These are phyloP conservation scores for Rhadina sibilatrix DNA, from an alignment of 2,113 vertebrate genomes.

Conservation along the genomic window DNA sequence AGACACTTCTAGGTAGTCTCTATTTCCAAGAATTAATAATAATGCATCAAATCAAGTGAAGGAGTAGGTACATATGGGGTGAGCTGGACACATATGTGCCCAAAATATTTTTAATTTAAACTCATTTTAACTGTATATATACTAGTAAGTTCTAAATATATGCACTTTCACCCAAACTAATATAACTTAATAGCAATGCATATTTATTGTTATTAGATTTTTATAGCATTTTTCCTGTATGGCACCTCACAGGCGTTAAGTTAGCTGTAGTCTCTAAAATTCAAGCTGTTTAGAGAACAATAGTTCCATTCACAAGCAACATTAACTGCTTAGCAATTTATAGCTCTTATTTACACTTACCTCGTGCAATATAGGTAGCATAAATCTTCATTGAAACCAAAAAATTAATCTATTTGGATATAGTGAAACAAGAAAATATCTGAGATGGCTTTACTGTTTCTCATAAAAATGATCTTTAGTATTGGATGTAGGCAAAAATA, in stretches of 20 bases:
- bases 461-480: conserved; percentile 14
- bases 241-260: conserved; percentile 47
- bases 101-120: conserved; percentile 32
- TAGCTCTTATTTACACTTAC: conserved; percentile 61
- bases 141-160: conserved; percentile 35
- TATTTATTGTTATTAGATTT: conserved; percentile 68
- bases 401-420: conserved; percentile 37
- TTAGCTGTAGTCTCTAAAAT: conserved; percentile 37
- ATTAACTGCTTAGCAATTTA: conserved; percentile 63
- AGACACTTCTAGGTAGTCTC: background rate
- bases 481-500: background rate
- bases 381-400: conserved; percentile 56
- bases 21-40: background rate
- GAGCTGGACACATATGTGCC: background rate
- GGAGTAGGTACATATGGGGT: background rate
- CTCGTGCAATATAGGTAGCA: conserved; percentile 50
- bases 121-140: background rate
- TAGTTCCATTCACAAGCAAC: conserved; percentile 50
- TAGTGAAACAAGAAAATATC: conserved; percentile 18
- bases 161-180: conserved; percentile 40
- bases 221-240: conserved; percentile 65
- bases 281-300: conserved; percentile 59
- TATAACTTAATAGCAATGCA: conserved; percentile 40
- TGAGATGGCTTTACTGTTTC: background rate
- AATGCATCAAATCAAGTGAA: background rate